These are phyloP conservation scores for Gymnocypris eckloni DNA, from an alignment of 2,797 vertebrate genomes.

Conservation along the genomic window DNA sequence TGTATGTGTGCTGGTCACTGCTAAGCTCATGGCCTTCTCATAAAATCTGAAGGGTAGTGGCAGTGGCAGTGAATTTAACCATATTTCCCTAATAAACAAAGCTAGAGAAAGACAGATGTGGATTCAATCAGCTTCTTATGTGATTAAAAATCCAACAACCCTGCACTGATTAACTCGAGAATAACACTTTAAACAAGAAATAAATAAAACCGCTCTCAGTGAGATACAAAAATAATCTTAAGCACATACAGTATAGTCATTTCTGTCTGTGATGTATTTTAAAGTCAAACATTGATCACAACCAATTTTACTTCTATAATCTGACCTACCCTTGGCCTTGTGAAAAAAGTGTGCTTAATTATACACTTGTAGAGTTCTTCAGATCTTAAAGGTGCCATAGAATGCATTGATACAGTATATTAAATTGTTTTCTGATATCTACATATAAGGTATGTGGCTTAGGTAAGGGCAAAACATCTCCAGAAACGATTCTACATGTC, in stretches of 20 bases:
- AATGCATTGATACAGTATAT: too few relatives aligned
- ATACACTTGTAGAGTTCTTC: background rate
- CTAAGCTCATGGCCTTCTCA: background rate
- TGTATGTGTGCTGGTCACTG: constrained; percentile 30
- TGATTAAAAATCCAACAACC: constrained; percentile 12
- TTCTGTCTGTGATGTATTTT: background rate
- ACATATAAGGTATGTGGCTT: too few relatives aligned
- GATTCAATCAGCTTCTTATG: constrained; percentile 21
- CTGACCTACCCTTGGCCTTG: background rate
- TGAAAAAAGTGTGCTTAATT: background rate
- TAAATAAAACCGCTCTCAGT: background rate
- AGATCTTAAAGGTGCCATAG: background rate
- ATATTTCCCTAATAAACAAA: constrained; percentile 44
- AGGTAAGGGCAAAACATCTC: too few relatives aligned
- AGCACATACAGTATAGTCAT: background rate
- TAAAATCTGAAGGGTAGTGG: constrained; percentile 50
- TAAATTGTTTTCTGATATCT: too few relatives aligned
- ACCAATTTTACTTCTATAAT: background rate
- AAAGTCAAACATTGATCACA: background rate
- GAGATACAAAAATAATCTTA: constrained; percentile 1
- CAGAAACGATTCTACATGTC: too few relatives aligned
- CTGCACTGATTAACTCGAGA: constrained; percentile 5
- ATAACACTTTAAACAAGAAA: background rate
- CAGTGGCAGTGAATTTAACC: constrained; percentile 47
- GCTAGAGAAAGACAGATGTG: constrained; percentile 20